Conservation (phyloP, 2,113 vertebrate species). For the Corythornis cristatus region DNA sequence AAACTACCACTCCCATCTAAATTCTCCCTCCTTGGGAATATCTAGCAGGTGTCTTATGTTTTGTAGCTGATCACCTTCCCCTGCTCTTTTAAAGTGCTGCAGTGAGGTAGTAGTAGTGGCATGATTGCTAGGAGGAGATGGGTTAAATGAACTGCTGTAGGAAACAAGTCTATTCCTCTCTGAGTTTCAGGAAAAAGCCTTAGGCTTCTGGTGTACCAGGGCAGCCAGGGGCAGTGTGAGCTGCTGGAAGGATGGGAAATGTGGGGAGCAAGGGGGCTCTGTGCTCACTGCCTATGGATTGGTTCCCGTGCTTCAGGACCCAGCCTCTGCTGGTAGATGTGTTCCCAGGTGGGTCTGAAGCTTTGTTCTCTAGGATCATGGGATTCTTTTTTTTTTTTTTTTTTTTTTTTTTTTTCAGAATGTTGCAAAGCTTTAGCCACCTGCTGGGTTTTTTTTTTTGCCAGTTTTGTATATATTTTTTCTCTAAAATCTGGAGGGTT, state of each 20-base stretch:
- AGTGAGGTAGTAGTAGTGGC: fast-evolving
- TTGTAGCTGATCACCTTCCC: background rate
- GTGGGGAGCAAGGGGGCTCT: background rate
- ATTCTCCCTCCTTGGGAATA: background rate
- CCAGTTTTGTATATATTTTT: background rate
- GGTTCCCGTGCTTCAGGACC: background rate
- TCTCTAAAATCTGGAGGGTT: background rate
- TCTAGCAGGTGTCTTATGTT: background rate
- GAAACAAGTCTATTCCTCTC: background rate
- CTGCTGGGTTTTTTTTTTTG: background rate
- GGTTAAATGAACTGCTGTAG: background rate
- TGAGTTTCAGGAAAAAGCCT: background rate
- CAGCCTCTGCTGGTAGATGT: background rate
- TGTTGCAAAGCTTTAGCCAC: background rate
- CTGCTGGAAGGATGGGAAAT: background rate
- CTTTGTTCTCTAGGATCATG: background rate
- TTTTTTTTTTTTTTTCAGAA: background rate
- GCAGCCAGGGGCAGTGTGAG: background rate
- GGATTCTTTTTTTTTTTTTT: background rate
- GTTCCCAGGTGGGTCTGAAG: conserved; percentile 18
- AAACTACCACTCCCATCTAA: background rate
- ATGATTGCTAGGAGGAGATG: fast-evolving
- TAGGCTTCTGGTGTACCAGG: background rate
- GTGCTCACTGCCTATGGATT: fast-evolving
- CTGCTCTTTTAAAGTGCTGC: background rate